These are phyloP conservation scores for Alcedo quadribrachys DNA, from an alignment of 2,797 vertebrate species.

Conservation along the genomic window DNA sequence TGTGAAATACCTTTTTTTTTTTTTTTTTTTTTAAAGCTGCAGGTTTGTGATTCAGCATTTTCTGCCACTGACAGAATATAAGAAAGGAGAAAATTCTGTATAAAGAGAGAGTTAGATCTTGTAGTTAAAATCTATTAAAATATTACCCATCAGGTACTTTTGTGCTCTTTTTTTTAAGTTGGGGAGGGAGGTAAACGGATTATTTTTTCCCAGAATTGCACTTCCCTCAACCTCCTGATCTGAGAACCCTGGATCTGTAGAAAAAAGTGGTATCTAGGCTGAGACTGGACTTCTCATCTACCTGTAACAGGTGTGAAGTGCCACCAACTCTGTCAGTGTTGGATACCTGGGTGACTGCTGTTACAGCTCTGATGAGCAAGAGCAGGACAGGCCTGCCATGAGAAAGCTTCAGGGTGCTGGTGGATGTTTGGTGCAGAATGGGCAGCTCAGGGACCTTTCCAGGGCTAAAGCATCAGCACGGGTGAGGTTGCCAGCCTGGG, in stretches of 20 bases:
- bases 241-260: background rate
- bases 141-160: background rate
- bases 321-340: background rate
- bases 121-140: background rate
- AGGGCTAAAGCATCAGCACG: background rate
- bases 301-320: background rate
- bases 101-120: background rate
- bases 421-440: background rate
- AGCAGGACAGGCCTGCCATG: background rate
- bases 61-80: background rate
- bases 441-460: background rate
- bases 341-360: background rate
- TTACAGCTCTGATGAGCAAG: background rate
- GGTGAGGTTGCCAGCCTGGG: background rate
- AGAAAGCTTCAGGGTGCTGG: background rate
- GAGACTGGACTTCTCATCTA: background rate
- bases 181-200: too few species aligned
- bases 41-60: conserved; percentile 66
- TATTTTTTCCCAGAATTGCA: background rate
- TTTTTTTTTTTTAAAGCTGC: background rate
- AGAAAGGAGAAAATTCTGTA: background rate
- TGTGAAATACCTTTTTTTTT: background rate
- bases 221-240: background rate
- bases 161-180: background rate
- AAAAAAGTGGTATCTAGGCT: background rate